Conservation (phyloP, 2,797 vertebrate genomes). For the Capromys pilorides region DNA sequence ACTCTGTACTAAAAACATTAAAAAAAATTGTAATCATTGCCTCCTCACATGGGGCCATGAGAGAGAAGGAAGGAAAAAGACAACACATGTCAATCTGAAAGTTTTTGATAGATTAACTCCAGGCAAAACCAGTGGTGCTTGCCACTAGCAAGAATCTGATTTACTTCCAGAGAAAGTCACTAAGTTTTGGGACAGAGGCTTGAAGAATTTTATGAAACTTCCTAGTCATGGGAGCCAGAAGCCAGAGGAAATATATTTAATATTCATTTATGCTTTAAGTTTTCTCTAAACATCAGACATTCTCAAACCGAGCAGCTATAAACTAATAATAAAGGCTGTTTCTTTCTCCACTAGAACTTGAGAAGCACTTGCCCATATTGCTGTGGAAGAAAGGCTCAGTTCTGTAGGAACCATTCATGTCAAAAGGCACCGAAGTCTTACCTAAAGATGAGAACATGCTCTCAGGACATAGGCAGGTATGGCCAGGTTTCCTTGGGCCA, state of each 20-base stretch:
- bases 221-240: neutral
- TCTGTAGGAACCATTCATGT: constrained; percentile 13
- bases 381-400: constrained; percentile 6
- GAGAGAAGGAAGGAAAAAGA: neutral
- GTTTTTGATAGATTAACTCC: neutral
- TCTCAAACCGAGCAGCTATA: neutral
- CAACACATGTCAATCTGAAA: neutral
- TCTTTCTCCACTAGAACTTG: neutral
- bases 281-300: constrained; percentile 6
- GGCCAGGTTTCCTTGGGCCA: neutral
- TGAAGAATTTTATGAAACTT: neutral
- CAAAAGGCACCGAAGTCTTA: neutral
- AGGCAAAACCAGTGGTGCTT: neutral
- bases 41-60: neutral
- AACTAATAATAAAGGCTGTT: neutral
- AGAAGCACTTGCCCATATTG: neutral
- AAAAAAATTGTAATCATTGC: neutral
- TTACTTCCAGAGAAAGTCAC: neutral
- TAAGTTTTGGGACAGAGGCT: neutral
- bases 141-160: neutral
- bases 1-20: no score
- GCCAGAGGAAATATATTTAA: neutral
- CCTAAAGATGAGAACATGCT: neutral
- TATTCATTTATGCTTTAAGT: neutral
- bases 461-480: neutral